Conservation (phyloP, 2,797 vertebrate genomes). For the Fistularia commersonii region DNA sequence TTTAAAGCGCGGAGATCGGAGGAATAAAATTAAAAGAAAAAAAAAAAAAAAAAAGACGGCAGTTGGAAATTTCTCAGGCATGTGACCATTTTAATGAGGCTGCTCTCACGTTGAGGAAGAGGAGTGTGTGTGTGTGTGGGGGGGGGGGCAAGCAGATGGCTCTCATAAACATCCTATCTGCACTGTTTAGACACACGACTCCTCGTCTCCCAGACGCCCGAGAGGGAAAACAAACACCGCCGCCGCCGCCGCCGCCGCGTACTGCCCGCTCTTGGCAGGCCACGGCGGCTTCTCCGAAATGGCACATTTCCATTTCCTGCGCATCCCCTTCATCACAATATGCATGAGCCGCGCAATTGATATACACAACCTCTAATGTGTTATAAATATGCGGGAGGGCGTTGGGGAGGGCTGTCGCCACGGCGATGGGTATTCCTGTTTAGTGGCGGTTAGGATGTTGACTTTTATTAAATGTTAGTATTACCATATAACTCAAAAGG, state of each 20-base stretch:
- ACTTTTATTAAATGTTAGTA: slow-evolving; percentile 76
- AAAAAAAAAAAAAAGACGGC: slow-evolving; percentile 35
- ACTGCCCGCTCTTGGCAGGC: slow-evolving; percentile 65
- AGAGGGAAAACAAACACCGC: slow-evolving; percentile 67
- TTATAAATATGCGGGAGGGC: slow-evolving; percentile 61
- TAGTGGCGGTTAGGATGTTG: slow-evolving; percentile 63
- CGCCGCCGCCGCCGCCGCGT: slow-evolving; percentile 53
- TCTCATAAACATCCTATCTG: slow-evolving; percentile 67
- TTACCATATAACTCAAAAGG: slow-evolving; percentile 62
- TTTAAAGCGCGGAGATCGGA: slow-evolving; percentile 39
- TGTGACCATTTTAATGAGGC: slow-evolving; percentile 75
- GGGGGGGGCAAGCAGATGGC: slow-evolving; percentile 61
- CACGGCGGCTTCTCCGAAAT: slow-evolving; percentile 55
- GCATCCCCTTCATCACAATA: slow-evolving; percentile 59
- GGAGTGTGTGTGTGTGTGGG: slow-evolving; percentile 54
- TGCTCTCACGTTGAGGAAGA: slow-evolving; percentile 69
- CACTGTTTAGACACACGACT: slow-evolving; percentile 67
- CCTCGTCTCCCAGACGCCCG: slow-evolving; percentile 57
- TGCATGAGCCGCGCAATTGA: slow-evolving; percentile 61
- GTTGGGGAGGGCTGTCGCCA: slow-evolving; percentile 39
- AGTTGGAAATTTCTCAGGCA: slow-evolving; percentile 71
- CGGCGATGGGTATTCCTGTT: slow-evolving; percentile 56
- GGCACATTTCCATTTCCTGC: slow-evolving; percentile 71
- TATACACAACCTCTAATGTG: slow-evolving; percentile 68
- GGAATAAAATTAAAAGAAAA: no score